Evolutionary conservation across 2,888 invertebrate genomes (phyloP), one percentile per base, ranked within the genome.

Genomic region (Parapristionchus giblindavisi): DNA sequence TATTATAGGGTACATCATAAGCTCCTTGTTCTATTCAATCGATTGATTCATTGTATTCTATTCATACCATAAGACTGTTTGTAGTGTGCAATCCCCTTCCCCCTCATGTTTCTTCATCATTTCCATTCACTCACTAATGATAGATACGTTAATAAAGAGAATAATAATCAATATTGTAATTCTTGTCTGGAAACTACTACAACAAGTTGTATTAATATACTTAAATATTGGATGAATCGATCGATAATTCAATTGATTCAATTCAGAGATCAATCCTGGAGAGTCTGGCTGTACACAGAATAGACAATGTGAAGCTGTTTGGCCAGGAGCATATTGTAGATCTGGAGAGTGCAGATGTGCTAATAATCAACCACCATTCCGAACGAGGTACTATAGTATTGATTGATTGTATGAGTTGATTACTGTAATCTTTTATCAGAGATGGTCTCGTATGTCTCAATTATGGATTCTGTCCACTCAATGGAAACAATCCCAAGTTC

Each of bases 401-500:
- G 4, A 2, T 3, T n/a, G 17, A 0, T 51, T 24, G 6, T 34
- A 43, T 8, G 40, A n/a, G n/a, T 43, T 43, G 8, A n/a, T 43
- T 11, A 4, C 6, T 43, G n/a, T 65, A 36, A 27, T 63, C 51
- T 34, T 68, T 0, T 56, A 56, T 56, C 8, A 58, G 72, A 43
- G 71, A 73, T 75, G 84, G 83, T 21, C 76, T 82, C 70, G 85
- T 87, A 61, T 87, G 87, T 60, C 77, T 87, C 51, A 87, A 87
- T 77, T 87, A 87, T 77, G 87, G 87, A 29, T 87, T 85, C 81
- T 87, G 87, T 56, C 87, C 87, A 4, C 76, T 86, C 24, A 87
- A 87, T 78, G 87, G 87, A 27, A 85, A 86, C 78, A 87, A 87
- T 72, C 85, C 87, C 36, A 87, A 87, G 77, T 87, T 87, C 83